Evolutionary conservation across 2,113 vertebrate species (phyloP), one percentile per base, ranked within the genome.

Genomic region (Cettia cetti): DNA sequence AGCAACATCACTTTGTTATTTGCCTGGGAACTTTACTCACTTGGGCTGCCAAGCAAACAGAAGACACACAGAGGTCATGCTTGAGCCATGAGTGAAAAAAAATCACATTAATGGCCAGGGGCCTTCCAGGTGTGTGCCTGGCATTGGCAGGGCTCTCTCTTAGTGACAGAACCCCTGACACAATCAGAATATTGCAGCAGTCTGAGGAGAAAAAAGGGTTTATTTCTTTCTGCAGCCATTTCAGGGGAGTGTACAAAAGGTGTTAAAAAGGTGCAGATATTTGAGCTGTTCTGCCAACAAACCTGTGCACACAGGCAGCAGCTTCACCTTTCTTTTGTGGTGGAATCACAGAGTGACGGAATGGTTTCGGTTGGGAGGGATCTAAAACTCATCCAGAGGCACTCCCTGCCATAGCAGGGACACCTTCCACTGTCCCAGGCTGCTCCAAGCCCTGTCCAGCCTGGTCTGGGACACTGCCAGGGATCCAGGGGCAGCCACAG

Each of bases 331-430:
- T 30, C 45, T 68, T 18, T 11, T 11, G 2, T 15, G 9, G 1
- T 4, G 21, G 39, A 60, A 47, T 40, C 53, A 15, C 7, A 4
- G 68, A 59, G 10, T 11, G 6, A 39, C 30, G 61, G 47, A 15
- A 60, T 35, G 39, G 9, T 10, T 53, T 53, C 69, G 11, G 40
- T 22, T 60, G 54, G 23, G 3, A 68, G 4, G 24, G 54, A 22
- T 0, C 5, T 60, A 3, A 40, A 40, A 52, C 2, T 1, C 44
- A 20, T 1, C 20, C 16, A 5, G 3, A 2, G 1, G 28, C 24
- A 24, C 16, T 52, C 23, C 59, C 42, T 9, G 23, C 39, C 78
- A 21, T 16, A 39, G 15, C 33, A 89, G 69, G 45, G 61, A 68
- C 69, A 52, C 2, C 11, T 68, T 0, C 61, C n/a, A 35, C 53